Evolutionary conservation across 2,113 vertebrate species (phyloP), one percentile per base, ranked within the genome.

Genomic region (Sterna hirundo): DNA sequence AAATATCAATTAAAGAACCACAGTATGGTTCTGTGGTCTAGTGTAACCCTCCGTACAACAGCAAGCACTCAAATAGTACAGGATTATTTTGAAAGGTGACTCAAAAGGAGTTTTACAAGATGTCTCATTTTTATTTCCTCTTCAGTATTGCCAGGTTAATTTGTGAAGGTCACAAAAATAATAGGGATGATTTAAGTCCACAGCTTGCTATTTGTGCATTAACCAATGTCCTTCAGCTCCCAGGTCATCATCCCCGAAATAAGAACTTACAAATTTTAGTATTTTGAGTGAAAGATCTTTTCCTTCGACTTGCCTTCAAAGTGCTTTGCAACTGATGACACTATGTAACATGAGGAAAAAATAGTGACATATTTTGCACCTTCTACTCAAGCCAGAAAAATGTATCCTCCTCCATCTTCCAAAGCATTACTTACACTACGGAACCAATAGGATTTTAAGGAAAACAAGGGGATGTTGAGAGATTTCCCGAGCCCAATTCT

Each of bases 141-240:
- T 85, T 47, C 21, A 79, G 25, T 55, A 89, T 14, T 79, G 16
- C 29, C 71, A 82, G 22, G 46, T 75, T 79, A 83, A 89, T 91
- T 85, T 94, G 32, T 46, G 62, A 93, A 54, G 30, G 78, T 83
- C 81, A 94, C 25, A 86, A 83, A 87, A 94, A 58, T 55, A 88
- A 61, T 11, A 76, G 3, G 5, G 10, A 57, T 40, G 25, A 68
- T 76, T 90, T 78, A 82, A 72, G 27, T 47, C 78, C 5, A 57
- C 22, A 62, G 22, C 30, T 88, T 86, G 32, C 25, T 65, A 23
- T 44, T 89, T 85, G 12, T 64, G 32, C 55, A 86, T 86, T 74
- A 89, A 47, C 15, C 36, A 9, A 26, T 34, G 69, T 11, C 36
- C 29, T 81, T 88, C 42, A 66, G 36, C 13, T 70, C n/a, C 17